phyloP scores from a whole-genome alignment of 2,888 invertebrate genomes.

The Pseudeuparius sepicola region DNA sequence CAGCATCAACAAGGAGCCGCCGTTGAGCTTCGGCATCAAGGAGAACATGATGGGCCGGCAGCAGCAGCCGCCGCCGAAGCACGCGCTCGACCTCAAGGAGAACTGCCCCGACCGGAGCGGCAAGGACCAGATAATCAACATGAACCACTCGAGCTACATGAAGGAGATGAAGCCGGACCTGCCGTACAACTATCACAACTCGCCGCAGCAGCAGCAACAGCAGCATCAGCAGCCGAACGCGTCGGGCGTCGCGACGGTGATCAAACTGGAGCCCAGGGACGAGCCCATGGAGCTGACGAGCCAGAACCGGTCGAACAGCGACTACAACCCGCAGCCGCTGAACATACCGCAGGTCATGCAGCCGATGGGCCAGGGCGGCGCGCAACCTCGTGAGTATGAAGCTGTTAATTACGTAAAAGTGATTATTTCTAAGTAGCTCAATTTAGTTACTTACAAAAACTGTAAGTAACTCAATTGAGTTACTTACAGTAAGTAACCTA shows the following conservation, averaged over 20 bases:
- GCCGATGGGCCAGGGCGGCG: too few species aligned
- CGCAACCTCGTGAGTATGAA: too few species aligned
- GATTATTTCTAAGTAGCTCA: too few species aligned
- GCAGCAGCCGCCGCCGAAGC: conserved; percentile 25
- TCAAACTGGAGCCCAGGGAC: conserved; percentile 38
- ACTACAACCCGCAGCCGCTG: conserved; percentile 28
- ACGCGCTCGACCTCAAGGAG: conserved; percentile 30
- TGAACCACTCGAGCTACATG: conserved; percentile 31
- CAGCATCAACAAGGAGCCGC: conserved; percentile 29
- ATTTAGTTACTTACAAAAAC: too few species aligned
- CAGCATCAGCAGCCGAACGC: conserved; percentile 16
- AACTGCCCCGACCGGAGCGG: conserved; percentile 31
- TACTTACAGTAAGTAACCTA: too few species aligned
- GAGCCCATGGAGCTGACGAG: conserved; percentile 39
- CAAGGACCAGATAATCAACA: conserved; percentile 32
- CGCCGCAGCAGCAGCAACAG: conserved; percentile 21
- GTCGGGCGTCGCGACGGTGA: conserved; percentile 22
- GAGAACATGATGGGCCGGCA: conserved; percentile 22
- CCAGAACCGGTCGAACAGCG: conserved; percentile 25
- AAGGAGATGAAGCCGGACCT: conserved; percentile 30
- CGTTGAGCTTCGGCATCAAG: conserved; percentile 32
- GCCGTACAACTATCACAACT: too few species aligned
- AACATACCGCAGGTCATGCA: conserved; percentile 36
- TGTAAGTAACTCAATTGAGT: too few species aligned
- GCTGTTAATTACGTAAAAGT: too few species aligned